Evolutionary conservation across 1,140 invertebrate genomes (phyloP).

Genomic region (Philotrypesis tridentata): DNA sequence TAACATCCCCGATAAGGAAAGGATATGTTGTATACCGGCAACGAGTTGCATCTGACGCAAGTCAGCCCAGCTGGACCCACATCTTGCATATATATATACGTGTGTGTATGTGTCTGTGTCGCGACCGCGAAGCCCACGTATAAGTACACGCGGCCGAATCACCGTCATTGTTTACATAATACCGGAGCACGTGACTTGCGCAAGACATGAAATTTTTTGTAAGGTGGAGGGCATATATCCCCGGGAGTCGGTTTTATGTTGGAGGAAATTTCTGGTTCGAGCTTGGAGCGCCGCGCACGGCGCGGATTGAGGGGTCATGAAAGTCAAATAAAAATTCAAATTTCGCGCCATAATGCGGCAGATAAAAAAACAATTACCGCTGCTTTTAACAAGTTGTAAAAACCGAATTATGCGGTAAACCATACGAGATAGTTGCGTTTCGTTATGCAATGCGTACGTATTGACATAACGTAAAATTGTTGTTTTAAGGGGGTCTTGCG

Average conservation of each 20-base stretch:
- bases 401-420: too few relatives aligned
- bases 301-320: too few relatives aligned
- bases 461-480: too few relatives aligned
- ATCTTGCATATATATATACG: neutral
- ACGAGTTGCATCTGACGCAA: neutral
- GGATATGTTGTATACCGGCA: slow-evolving; percentile 12
- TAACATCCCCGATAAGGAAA: slow-evolving; percentile 31
- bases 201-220: neutral
- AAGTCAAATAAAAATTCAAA: too few relatives aligned
- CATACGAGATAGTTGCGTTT: too few relatives aligned
- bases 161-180: slow-evolving; percentile 26
- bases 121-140: neutral
- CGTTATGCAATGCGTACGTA: too few relatives aligned
- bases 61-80: neutral
- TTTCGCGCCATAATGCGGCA: neutral
- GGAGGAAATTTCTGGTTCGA: neutral
- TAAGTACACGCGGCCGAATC: neutral
- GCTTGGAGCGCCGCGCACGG: neutral
- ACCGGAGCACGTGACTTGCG: neutral
- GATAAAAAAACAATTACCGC: neutral
- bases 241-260: neutral
- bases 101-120: too few relatives aligned
- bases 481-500: too few relatives aligned
- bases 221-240: neutral
- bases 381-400: too few relatives aligned